Base-by-base conservation (phyloP, 2,113 vertebrate species). In the Ciconia maguari region DNA sequence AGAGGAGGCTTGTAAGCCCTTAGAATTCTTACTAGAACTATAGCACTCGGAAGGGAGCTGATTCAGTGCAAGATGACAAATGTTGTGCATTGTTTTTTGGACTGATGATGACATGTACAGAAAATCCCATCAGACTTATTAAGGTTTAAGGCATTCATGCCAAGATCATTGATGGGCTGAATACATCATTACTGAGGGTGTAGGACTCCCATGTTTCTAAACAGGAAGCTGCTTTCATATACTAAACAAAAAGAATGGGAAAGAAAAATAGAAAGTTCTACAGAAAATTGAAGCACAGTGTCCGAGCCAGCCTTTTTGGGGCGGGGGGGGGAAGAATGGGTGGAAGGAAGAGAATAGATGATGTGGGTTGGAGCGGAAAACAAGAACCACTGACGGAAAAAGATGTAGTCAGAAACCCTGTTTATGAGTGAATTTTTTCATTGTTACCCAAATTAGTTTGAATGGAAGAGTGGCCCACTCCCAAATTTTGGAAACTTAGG, bases 341-440 rank as follows among this genome's bases (percentile, higher is more conserved):
- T 89, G 95, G 96, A 96, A 97, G 96, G 94, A 97, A 97, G 94
- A 96, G 94, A 97, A 93, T 72, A 96, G 95, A 95, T 94, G 89
- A 92, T 96, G 91, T 94, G 94, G 87, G 91, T 87, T 97, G 95
- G 96, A 96, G 91, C 87, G 95, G 93, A 97, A 97, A 94, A 46
- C 69, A 34, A 89, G 95, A 95, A 91, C 91, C 84, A 66, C 87
- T 95, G 95, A 77, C 91, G 94, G 96, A 95, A 97, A 94, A 91
- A 96, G 94, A 93, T 95, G 93, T 65, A 95, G 91, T 95, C 93
- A 94, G 81, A 94, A 95, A 48, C 88, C 2, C 87, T 74, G 81
- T 27, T 93, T 85, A 77, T 85, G 74, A 95, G 93, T 84, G 81
- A 81, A 34, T 80, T 95, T 97, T 85, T 95, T 90, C 91, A 96